Evolutionary conservation across 2,113 vertebrate genomes (phyloP).

Genomic region (Okapia johnstoni): DNA sequence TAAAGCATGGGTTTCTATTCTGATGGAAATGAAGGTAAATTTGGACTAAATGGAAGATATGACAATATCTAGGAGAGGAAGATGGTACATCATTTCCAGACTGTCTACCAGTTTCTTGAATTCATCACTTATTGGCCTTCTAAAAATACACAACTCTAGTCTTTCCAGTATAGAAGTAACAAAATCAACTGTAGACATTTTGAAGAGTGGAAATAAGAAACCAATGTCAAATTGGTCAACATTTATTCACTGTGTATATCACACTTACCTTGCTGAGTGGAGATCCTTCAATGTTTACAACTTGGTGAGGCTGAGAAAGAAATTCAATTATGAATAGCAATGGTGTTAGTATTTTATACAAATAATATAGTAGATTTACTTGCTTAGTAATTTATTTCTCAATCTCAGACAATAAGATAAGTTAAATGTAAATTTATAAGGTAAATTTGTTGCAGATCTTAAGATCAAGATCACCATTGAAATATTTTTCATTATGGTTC

Average conservation of each 20-base stretch:
- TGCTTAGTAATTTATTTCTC: background rate
- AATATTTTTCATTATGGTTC: background rate
- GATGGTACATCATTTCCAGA: background rate
- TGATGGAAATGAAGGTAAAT: background rate
- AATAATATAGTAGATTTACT: background rate
- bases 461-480: background rate
- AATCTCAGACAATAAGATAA: background rate
- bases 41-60: background rate
- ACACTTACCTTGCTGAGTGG: background rate
- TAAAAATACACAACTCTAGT: background rate
- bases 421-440: background rate
- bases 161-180: background rate
- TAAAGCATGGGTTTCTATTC: background rate
- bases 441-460: background rate
- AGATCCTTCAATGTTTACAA: background rate
- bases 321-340: background rate
- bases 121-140: background rate
- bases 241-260: background rate
- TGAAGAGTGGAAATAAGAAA: background rate
- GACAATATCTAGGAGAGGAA: background rate
- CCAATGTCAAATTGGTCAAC: background rate
- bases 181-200: background rate
- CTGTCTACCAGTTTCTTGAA: background rate
- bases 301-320: background rate
- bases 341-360: background rate